Conservation (phyloP, 2,888 invertebrate genomes). For the Sinhomidia bicolor region DNA sequence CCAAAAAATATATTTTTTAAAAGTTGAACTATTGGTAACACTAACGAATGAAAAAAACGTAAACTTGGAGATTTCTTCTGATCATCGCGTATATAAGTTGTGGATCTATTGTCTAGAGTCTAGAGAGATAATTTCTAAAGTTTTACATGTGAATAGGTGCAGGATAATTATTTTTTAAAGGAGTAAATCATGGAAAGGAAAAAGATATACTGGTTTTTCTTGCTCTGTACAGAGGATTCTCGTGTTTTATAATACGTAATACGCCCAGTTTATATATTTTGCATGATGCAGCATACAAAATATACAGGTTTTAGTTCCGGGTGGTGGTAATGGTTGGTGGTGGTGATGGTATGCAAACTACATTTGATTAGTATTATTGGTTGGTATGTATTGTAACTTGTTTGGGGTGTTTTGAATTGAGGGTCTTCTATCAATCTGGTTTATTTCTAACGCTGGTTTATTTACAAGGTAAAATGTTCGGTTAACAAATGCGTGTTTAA, state of each 20-base stretch:
- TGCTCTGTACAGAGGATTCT: not conserved
- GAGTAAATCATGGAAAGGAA: not conserved
- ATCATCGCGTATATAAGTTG: not conserved
- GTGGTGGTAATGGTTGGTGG: not conserved
- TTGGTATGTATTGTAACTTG: no score
- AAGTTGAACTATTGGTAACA: no score
- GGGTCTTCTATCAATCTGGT: no score
- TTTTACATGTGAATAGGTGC: not conserved
- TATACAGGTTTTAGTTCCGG: not conserved
- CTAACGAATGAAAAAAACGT: constrained; percentile 1
- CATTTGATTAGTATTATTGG: constrained; percentile 3
- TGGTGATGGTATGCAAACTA: not conserved
- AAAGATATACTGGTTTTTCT: not conserved
- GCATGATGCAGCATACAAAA: not conserved
- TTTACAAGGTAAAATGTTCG: constrained; percentile 12
- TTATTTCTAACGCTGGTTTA: not conserved
- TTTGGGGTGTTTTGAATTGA: no score
- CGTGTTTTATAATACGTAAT: not conserved
- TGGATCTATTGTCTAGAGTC: not conserved
- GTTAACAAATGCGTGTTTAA: not conserved
- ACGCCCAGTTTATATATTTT: not conserved
- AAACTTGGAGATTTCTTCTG: not conserved
- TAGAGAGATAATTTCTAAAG: not conserved
- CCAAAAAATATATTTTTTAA: no score
- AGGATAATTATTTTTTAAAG: not conserved